These are phyloP conservation scores for Epinephelus awoara DNA, from an alignment of 2,797 vertebrate species.

Conservation along the genomic window DNA sequence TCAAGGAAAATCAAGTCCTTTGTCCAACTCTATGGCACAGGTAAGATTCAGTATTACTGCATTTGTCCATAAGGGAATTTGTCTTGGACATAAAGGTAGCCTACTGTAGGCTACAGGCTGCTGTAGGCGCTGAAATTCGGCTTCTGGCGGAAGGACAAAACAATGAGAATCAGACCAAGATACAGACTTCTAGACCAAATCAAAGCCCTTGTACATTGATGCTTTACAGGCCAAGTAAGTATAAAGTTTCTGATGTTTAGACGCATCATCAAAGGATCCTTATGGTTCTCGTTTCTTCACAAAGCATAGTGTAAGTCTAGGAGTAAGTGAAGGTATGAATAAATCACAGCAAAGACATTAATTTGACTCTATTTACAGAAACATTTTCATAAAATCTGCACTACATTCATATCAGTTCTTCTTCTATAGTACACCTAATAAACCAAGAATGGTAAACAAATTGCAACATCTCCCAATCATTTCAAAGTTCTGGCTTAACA, in stretches of 20 bases:
- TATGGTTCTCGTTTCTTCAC: background rate
- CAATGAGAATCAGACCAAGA: background rate
- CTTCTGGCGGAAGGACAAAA: background rate
- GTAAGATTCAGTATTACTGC: no score
- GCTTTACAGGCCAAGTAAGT: background rate
- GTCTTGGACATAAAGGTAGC: no score
- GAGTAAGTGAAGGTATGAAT: background rate
- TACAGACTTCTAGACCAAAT: background rate
- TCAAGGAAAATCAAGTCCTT: background rate
- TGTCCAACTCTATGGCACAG: background rate
- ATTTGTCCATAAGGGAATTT: no score
- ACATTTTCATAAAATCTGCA: conserved; percentile 3
- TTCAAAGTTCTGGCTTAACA: background rate
- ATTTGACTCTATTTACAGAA: conserved; percentile 38
- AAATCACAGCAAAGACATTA: conserved; percentile 19
- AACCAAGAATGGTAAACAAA: conserved; percentile 18
- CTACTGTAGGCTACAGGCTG: background rate
- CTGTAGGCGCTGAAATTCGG: background rate
- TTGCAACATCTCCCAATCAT: conserved; percentile 16
- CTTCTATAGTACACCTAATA: background rate
- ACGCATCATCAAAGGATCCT: background rate
- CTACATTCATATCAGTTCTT: conserved; percentile 21
- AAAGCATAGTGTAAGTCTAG: background rate
- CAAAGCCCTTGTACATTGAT: background rate
- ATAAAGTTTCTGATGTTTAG: background rate